A percentile compares a stretch with the other conserved stretches of the same genome.
Conservation (phyloP, 2,888 invertebrate species). For the Mellilla xanthometata region DNA sequence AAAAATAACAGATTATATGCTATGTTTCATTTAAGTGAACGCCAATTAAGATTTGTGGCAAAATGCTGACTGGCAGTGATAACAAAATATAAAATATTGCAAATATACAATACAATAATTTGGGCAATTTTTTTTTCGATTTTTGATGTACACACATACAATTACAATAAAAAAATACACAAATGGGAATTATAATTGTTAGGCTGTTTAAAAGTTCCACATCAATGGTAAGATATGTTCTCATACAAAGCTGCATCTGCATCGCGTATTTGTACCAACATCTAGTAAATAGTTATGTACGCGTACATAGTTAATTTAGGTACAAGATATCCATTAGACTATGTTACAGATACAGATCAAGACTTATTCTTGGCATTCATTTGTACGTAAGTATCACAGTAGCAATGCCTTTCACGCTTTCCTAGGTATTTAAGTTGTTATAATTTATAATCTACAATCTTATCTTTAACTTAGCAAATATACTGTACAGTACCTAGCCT, state of each 20-base stretch:
- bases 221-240: slow-evolving; percentile 24
- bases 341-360: slow-evolving; percentile 29
- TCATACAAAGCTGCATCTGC: slow-evolving; percentile 18
- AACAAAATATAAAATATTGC: slow-evolving; percentile 49
- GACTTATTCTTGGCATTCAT: slow-evolving; percentile 41
- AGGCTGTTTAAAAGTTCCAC: slow-evolving; percentile 39
- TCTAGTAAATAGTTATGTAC: slow-evolving; percentile 46
- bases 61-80: slow-evolving; percentile 73
- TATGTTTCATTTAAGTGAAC: slow-evolving; percentile 34
- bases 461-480: not conserved
- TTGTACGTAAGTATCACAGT: slow-evolving; percentile 58
- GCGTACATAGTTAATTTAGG: slow-evolving; percentile 55
- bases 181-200: slow-evolving; percentile 22
- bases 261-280: slow-evolving; percentile 39
- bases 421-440: slow-evolving; percentile 21
- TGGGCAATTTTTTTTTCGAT: slow-evolving; percentile 39
- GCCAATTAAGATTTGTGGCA: slow-evolving; percentile 35
- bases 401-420: slow-evolving; percentile 35
- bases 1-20: slow-evolving; percentile 21
- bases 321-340: slow-evolving; percentile 36
- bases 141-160: slow-evolving; percentile 22
- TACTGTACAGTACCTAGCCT: not conserved
- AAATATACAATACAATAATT: slow-evolving; percentile 47
- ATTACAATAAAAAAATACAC: slow-evolving; percentile 16
- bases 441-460: not conserved